Evolutionary conservation across 2,888 invertebrate species (phyloP), one percentile per base, ranked within the genome.

Genomic region (Acronicta alni): DNA sequence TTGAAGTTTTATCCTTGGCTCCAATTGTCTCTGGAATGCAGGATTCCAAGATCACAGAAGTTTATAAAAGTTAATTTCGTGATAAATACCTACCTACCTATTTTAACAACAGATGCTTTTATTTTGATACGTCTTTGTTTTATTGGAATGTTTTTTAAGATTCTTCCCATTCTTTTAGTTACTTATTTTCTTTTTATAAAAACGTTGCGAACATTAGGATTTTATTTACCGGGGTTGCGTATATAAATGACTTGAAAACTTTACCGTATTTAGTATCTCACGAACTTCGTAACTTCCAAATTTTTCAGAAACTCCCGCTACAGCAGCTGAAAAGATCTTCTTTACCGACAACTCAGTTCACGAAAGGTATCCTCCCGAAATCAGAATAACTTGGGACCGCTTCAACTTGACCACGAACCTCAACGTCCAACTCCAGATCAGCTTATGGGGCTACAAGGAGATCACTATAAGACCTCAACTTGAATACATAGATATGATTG

Each of bases 361-460:
- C 79, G 95, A 97, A 79, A 96, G 96, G 59, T 95, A 95, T 63
- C 98, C 98, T 0, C 93, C 95, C 4, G 96, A 97, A 84, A 95
- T 99, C 47, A 95, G 95, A 81, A 96, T 98, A 47, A 96, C 96
- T 16, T 99, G 98, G 98, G 96, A 97, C 80, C 96, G 96, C 30
- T 96, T 96, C 82, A 98, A 98, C 92, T 96, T 99, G 84, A 98
- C 98, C 0, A 95, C 96, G 37, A 97, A 97, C 84, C 91, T 95
- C 35, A 97, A 96, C 80, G 97, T 97, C 0, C 95, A 96, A 45
- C 95, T 98, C 0, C 96, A 96, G 72, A 97, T 99, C 75, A 97
- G 97, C 0, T 88, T 99, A 12, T 99, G 97, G 97, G 98, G 98
- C 0, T 98, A 98, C 90, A 95, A 97, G 49, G 98, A 98, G 89